phyloP scores from a whole-genome alignment of 2,888 invertebrate genomes.

The Campoplex capitator region DNA sequence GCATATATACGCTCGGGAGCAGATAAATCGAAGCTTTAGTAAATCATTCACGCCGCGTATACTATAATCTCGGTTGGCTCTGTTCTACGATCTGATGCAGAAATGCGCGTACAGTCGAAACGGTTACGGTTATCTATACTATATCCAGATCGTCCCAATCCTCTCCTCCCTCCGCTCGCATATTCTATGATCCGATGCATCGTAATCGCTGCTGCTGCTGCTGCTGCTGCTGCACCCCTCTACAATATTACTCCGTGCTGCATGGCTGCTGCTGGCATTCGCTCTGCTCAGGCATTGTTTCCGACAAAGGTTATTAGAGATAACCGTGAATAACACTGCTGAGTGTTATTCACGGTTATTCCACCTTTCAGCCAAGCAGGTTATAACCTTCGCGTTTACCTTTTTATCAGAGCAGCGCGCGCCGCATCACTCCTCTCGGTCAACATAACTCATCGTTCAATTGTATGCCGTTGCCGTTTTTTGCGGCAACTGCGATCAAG shows the following conservation, averaged over 20 bases:
- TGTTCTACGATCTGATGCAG: conserved; percentile 27
- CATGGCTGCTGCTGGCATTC: not conserved
- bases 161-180: not conserved
- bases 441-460: not conserved
- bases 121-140: conserved; percentile 53
- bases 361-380: conserved; percentile 54
- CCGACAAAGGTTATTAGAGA: conserved; percentile 71
- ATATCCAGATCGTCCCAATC: conserved; percentile 36
- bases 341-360: conserved; percentile 67
- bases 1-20: conserved; percentile 4
- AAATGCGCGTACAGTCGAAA: conserved; percentile 10
- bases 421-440: not conserved
- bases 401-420: not conserved
- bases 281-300: conserved; percentile 63
- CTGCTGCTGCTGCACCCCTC: conserved; percentile 16
- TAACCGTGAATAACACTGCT: conserved; percentile 66
- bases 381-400: not conserved
- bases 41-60: conserved; percentile 26
- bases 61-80: conserved; percentile 18
- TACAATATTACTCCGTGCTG: conserved; percentile 47
- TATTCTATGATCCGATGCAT: conserved; percentile 22
- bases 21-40: conserved; percentile 63
- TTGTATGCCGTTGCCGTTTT: not conserved
- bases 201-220: no score
- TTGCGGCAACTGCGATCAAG: not conserved